Percentiles rank a stretch among this genome's conserved stretches.
Evolutionary conservation across 2,113 vertebrate species (phyloP).

Genomic region (Paratilapia polleni): DNA sequence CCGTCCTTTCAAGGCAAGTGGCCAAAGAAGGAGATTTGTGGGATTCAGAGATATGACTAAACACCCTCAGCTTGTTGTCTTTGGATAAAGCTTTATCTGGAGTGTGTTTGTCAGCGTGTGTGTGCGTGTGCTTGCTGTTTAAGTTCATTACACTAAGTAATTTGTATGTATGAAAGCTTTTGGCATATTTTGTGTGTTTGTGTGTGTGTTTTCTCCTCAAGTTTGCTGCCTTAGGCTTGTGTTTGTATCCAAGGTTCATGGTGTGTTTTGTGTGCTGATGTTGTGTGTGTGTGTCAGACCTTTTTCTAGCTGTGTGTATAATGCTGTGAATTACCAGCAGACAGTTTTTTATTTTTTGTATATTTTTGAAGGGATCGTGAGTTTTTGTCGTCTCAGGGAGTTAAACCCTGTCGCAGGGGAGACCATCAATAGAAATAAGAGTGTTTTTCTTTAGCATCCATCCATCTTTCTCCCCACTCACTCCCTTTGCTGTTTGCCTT

Average conservation of each 20-base stretch:
- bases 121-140: constrained; percentile 20
- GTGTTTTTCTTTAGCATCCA: neutral
- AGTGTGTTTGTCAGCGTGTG: constrained; percentile 4
- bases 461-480: neutral
- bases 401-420: constrained; percentile 25
- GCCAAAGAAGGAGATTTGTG: constrained; percentile 57
- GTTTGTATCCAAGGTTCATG: constrained; percentile 39
- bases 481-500: neutral
- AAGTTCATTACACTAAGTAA: constrained; percentile 38
- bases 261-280: constrained; percentile 41
- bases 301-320: constrained; percentile 13
- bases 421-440: constrained; percentile 2
- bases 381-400: constrained; percentile 30
- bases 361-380: constrained; percentile 55
- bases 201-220: constrained; percentile 19
- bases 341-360: neutral
- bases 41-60: constrained; percentile 50
- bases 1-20: constrained; percentile 22
- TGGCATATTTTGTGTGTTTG: constrained; percentile 19
- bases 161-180: constrained; percentile 39
- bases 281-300: constrained; percentile 6
- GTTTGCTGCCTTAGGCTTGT: constrained; percentile 43
- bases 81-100: constrained; percentile 58
- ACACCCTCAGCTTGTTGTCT: constrained; percentile 56
- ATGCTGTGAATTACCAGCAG: constrained; percentile 57